Base-by-base conservation (phyloP, 1,140 invertebrate genomes). In the Lordiphosa mommai region DNA sequence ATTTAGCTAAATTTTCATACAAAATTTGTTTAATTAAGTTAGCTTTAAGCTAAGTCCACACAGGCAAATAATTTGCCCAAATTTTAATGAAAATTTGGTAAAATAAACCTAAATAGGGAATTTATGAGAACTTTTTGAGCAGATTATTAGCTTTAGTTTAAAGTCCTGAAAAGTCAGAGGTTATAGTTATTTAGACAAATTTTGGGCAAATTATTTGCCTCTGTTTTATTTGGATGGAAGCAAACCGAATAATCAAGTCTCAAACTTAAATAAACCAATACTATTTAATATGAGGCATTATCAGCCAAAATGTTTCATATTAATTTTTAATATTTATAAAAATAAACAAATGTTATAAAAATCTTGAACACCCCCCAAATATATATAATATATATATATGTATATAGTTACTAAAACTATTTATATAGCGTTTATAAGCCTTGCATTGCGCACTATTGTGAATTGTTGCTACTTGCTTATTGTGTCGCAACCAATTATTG, bases 301-400 rank as follows among this genome's bases (percentile, higher is more conserved):
- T 27, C 63, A 66, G 63, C 63, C 63, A 66, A 53, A 57, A 46
- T 66, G 61, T 36, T 17, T 1, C 1, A 17, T 13, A 4, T 36
- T 23, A 14, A 14, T 12, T 16, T 12, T 3, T 43, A 32, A 57
- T 8, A 29, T 36, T 55, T 9, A 36, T 2, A 7, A 17, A 10
- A 33, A 43, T 20, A 30, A 34, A 0, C 23, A 1, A 51, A 30
- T 48, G 51, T 49, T 43, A 10, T 13, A 32, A 4, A 34, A 48
- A 41, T 56, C 37, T 49, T 17, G 50, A 23, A 14, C 30, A 66
- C 51, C 33, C 27, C 51, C 44, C 12, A 41, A 4, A 38, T 16
- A 29, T 10, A 48, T 34, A 2, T 12, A 37, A 3, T 17, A 27
- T 27, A 27, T 27, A 50, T 41, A n/a, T n/a, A n/a, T n/a, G n/a